phyloP scores from a whole-genome alignment of 2,113 vertebrate species.

The Alces alces region DNA sequence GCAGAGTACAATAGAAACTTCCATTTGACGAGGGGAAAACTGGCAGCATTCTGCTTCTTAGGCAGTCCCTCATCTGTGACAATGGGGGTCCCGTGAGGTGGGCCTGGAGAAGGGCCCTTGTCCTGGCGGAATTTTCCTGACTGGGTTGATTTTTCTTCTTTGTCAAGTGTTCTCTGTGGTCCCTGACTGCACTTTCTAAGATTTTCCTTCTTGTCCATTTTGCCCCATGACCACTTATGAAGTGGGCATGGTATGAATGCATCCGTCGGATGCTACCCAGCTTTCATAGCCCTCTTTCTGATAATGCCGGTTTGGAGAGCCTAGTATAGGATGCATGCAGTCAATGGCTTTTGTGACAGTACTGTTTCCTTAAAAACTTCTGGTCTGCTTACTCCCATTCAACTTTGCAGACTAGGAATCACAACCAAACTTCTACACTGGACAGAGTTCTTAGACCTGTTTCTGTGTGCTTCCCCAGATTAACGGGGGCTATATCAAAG shows the following conservation, averaged over 20 bases:
- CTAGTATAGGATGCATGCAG: background rate
- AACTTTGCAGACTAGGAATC: background rate
- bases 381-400: background rate
- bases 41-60: background rate
- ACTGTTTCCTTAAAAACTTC: background rate
- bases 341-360: background rate
- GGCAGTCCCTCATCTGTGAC: background rate
- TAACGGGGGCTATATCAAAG: background rate
- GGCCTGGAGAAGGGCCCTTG: background rate
- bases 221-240: background rate
- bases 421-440: background rate
- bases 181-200: background rate
- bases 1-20: background rate
- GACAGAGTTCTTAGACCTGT: background rate
- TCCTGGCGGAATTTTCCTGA: background rate
- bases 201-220: background rate
- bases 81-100: fast-evolving
- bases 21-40: background rate
- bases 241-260: fast-evolving
- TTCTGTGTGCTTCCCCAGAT: background rate
- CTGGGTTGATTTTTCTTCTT: background rate
- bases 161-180: background rate
- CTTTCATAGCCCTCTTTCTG: background rate
- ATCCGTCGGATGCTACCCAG: background rate
- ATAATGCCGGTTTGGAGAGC: background rate